Evolutionary conservation across 2,888 invertebrate species (phyloP).

Genomic region (Spialia ferax): DNA sequence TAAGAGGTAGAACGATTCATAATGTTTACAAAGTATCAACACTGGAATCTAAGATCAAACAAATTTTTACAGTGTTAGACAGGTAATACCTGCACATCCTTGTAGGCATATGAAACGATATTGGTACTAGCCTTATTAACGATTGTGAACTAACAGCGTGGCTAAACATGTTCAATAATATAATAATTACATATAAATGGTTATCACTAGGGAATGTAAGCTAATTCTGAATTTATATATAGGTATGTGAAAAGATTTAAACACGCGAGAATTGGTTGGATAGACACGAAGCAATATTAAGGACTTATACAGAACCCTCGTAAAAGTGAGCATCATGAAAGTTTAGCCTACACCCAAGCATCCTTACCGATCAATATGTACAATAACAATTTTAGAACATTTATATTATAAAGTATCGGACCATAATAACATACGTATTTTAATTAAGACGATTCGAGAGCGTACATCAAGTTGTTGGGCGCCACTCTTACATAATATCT

Average conservation of each 20-base stretch:
- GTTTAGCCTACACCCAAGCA: conserved; percentile 78
- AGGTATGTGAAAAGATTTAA: conserved; percentile 70
- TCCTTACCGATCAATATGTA: conserved; percentile 75
- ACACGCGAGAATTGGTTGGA: conserved; percentile 71
- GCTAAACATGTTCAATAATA: conserved; percentile 55
- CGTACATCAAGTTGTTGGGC: conserved; percentile 11
- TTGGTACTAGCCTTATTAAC: conserved; percentile 40
- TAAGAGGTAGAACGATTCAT: background rate
- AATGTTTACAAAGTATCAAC: background rate
- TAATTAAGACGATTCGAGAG: too few relatives aligned
- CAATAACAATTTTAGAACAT: conserved; percentile 72
- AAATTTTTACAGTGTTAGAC: background rate
- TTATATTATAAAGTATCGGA: conserved; percentile 51
- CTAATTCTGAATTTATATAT: conserved; percentile 70
- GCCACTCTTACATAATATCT: conserved; percentile 41
- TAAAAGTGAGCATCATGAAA: conserved; percentile 82
- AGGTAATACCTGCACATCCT: background rate
- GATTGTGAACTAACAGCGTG: conserved; percentile 64
- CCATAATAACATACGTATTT: conserved; percentile 36
- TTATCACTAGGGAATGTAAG: conserved; percentile 78
- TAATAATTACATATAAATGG: conserved; percentile 59
- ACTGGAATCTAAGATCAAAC: background rate
- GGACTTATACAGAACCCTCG: conserved; percentile 84
- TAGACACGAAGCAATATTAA: conserved; percentile 79
- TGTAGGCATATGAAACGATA: background rate